These are phyloP conservation scores for Rhynchopsitta pachyrhyncha DNA, from an alignment of 2,113 vertebrate genomes.

Conservation along the genomic window DNA sequence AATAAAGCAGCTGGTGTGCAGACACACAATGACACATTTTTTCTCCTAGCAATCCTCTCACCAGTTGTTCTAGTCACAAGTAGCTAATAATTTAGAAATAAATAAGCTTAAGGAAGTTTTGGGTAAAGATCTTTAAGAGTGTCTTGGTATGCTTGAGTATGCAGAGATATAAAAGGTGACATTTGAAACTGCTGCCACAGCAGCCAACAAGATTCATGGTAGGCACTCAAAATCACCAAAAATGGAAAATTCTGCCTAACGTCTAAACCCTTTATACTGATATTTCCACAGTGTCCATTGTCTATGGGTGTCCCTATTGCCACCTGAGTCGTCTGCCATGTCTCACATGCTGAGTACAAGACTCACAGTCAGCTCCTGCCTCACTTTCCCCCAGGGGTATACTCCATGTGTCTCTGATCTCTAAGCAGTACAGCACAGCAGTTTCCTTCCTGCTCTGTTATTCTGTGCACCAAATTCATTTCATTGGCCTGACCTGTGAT, in stretches of 20 bases:
- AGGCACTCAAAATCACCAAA: not conserved
- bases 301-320: not conserved
- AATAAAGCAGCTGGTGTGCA: not conserved
- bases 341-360: not conserved
- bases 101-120: not conserved
- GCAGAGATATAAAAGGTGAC: not conserved
- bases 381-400: not conserved
- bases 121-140: not conserved
- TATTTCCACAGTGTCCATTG: not conserved
- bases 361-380: not conserved
- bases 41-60: not conserved
- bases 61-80: not conserved
- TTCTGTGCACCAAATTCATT: not conserved
- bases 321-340: not conserved
- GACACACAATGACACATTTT: not conserved
- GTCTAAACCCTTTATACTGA: not conserved
- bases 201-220: not conserved
- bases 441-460: not conserved
- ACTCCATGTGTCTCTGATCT: not conserved
- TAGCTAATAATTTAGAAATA: not conserved
- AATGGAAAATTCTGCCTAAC: not conserved
- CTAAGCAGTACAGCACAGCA: not conserved
- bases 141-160: not conserved
- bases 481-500: not conserved
- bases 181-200: not conserved